phyloP scores from a whole-genome alignment of 2,888 invertebrate genomes.

The Drosophila recens region DNA sequence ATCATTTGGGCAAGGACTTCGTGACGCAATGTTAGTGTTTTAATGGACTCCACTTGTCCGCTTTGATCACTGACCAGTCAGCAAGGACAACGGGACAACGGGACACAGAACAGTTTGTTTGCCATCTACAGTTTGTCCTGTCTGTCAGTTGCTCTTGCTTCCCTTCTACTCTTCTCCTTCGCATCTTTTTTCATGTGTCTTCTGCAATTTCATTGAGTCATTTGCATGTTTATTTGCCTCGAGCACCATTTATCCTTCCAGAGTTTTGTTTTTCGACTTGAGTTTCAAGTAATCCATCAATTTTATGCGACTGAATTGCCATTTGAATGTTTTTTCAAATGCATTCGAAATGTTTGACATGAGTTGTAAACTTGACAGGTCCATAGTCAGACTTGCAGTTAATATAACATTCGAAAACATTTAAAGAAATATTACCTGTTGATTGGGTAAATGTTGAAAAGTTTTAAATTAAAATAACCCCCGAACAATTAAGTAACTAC shows the following conservation, averaged over 20 bases:
- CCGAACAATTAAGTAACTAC: too few relatives aligned
- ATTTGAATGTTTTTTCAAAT: neutral
- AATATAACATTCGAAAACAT: too few relatives aligned
- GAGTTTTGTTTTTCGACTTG: neutral
- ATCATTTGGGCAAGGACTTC: slow-evolving; percentile 65
- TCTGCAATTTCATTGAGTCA: slow-evolving; percentile 58
- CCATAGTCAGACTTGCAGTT: too few relatives aligned
- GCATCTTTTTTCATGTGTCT: slow-evolving; percentile 32
- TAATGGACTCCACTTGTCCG: slow-evolving; percentile 82
- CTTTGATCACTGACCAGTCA: slow-evolving; percentile 68
- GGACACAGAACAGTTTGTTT: slow-evolving; percentile 44
- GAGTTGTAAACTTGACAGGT: neutral
- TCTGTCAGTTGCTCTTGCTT: slow-evolving; percentile 11
- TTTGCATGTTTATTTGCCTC: slow-evolving; percentile 70
- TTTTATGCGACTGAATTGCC: slow-evolving; percentile 1
- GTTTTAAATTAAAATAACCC: too few relatives aligned
- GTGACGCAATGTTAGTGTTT: slow-evolving; percentile 81
- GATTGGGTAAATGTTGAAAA: too few relatives aligned
- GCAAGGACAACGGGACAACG: slow-evolving; percentile 16
- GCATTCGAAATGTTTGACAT: neutral
- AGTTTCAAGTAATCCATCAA: slow-evolving; percentile 14
- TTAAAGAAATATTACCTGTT: too few relatives aligned
- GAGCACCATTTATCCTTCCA: slow-evolving; percentile 38
- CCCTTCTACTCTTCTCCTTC: neutral
- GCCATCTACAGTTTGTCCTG: slow-evolving; percentile 40